These are phyloP conservation scores for Anarrhichthys ocellatus DNA, from an alignment of 2,113 vertebrate species.

Conservation along the genomic window DNA sequence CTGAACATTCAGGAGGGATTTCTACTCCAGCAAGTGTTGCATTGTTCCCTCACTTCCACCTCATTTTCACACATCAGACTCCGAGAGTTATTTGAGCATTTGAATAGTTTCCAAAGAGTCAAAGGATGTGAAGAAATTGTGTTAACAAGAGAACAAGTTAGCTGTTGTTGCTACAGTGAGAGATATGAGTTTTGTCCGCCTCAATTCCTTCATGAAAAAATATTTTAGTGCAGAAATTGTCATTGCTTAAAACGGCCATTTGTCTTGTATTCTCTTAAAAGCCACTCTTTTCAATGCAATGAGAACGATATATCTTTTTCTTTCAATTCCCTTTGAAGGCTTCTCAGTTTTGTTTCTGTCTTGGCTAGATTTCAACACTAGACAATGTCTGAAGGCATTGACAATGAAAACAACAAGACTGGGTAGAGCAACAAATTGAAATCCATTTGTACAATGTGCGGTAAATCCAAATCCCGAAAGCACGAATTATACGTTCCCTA, in stretches of 20 bases:
- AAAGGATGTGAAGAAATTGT: constrained; percentile 7
- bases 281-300: neutral
- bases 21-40: constrained; percentile 39
- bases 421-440: neutral
- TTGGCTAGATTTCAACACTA: neutral
- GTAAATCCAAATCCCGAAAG: neutral
- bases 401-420: neutral
- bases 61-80: constrained; percentile 47
- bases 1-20: constrained; percentile 55
- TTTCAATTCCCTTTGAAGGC: neutral
- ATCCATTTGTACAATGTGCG: neutral
- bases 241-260: neutral
- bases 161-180: neutral
- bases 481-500: neutral
- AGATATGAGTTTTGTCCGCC: neutral
- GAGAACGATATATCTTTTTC: neutral
- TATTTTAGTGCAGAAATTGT: neutral
- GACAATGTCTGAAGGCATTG: neutral
- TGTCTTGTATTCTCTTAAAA: neutral
- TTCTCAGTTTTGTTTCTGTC: neutral
- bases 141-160: neutral
- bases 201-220: constrained; percentile 1
- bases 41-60: constrained; percentile 52
- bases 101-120: constrained; percentile 22
- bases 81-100: constrained; percentile 29